Base-by-base conservation (phyloP, 2,888 invertebrate species). In the Byasa hedistus region DNA sequence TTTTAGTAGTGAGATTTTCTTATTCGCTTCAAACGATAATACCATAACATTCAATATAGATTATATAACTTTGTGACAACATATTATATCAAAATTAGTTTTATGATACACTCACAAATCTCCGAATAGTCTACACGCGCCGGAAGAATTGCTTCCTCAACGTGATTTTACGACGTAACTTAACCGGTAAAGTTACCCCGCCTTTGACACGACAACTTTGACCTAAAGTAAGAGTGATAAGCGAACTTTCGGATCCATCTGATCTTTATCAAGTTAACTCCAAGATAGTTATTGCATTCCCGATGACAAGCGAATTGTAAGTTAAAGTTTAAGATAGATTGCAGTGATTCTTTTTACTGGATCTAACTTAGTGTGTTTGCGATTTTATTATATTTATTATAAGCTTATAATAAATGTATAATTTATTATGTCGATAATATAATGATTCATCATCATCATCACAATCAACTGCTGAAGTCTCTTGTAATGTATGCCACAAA, bases 131-230 rank as follows among this genome's bases (percentile, higher is more conserved):
- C 22, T 22, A 22, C 52, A 23, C 52, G 15, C n/a, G 3, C 52
- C 22, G 22, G 22, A 54, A 54, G 52, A n/a, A n/a, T n/a, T 22
- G 52, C 52, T 22, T 12, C 22, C 22, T 23, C n/a, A 3, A 22
- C 52, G 21, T 54, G 52, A 54, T n/a, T 21, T 54, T 54, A 61
- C 61, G 52, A 54, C 32, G 52, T n/a, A 61, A 54, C 23, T 61
- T 54, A 36, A 15, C 32, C 22, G 54, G 10, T 22, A 8, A 61
- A 61, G 54, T 61, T 61, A 36, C 7, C n/a, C 48, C n/a, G 15
- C 32, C 52, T 54, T 61, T 54, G 23, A 36, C 36, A 52, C 22
- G 21, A 52, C 52, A 52, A 51, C 48, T 61, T 61, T 19, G 61
- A 51, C 27, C 54, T 19, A 52, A 54, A 57, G 27, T 56, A 52